Evolutionary conservation across 2,113 vertebrate species (phyloP).

Genomic region (Ptychochromis oligacanthus): DNA sequence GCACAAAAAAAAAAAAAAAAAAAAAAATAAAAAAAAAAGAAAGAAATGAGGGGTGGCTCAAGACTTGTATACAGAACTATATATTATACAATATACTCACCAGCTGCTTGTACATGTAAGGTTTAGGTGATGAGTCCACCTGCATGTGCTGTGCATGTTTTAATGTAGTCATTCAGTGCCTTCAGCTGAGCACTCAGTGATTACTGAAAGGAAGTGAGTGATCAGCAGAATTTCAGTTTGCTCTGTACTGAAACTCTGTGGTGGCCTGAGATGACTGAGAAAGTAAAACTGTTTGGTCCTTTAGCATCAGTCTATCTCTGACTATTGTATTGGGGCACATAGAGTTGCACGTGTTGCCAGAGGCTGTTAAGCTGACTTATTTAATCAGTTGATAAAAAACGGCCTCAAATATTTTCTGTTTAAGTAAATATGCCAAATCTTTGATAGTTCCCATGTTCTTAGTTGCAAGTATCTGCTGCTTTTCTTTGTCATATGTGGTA

Average conservation of each 20-base stretch:
- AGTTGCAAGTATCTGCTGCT: neutral
- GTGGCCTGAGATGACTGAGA: slow-evolving; percentile 46
- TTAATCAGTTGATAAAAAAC: neutral
- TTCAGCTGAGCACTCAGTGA: neutral
- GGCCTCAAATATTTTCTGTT: too few relatives aligned
- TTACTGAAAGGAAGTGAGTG: slow-evolving; percentile 51
- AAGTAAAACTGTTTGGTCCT: neutral
- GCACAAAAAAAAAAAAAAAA: too few relatives aligned
- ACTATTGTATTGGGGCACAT: neutral
- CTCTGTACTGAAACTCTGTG: slow-evolving; percentile 28
- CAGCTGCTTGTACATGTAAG: neutral
- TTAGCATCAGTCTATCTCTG: too few relatives aligned
- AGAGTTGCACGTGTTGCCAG: neutral
- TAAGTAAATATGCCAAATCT: neutral
- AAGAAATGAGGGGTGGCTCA: neutral
- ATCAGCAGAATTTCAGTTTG: slow-evolving; percentile 45
- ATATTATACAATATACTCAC: neutral
- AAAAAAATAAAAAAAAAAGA: too few relatives aligned
- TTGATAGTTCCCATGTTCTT: neutral
- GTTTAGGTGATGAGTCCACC: neutral
- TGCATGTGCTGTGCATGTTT: neutral
- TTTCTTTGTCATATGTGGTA: neutral
- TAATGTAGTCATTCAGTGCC: neutral
- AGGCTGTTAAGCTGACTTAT: neutral
- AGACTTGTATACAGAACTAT: neutral